A percentile compares a stretch with the other conserved stretches of the same genome.
phyloP scores from a whole-genome alignment of 2,113 vertebrate genomes.

The Urocitellus parryii region DNA sequence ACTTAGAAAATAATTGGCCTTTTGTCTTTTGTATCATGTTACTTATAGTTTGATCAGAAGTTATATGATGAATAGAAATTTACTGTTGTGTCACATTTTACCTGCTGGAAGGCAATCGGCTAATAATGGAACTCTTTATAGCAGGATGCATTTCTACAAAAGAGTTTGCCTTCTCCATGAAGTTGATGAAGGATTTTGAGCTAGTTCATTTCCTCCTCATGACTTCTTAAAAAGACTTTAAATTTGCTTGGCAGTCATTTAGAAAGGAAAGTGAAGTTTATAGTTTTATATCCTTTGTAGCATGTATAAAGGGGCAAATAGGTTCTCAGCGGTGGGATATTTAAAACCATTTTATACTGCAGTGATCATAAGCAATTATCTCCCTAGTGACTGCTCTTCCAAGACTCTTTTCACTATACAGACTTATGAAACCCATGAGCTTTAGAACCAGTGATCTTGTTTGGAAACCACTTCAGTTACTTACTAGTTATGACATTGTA shows the following conservation, averaged over 20 bases:
- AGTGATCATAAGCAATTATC: conserved; percentile 52
- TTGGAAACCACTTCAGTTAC: conserved; percentile 17
- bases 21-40: neutral
- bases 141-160: conserved; percentile 54
- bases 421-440: neutral
- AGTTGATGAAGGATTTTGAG: conserved; percentile 46
- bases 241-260: conserved; percentile 59
- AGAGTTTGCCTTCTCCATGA: conserved; percentile 28
- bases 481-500: neutral
- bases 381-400: neutral
- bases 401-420: neutral
- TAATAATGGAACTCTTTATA: conserved; percentile 48
- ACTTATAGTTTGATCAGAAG: conserved; percentile 47
- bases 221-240: conserved; percentile 54
- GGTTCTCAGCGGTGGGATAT: conserved; percentile 35
- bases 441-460: neutral
- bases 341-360: conserved; percentile 46
- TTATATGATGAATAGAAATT: conserved; percentile 3
- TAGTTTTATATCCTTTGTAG: conserved; percentile 23
- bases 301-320: neutral
- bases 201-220: conserved; percentile 40
- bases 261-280: conserved; percentile 51
- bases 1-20: conserved; percentile 50
- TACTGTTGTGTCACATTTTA: conserved; percentile 8
- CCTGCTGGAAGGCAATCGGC: neutral